phyloP scores from a whole-genome alignment of 2,797 vertebrate genomes.

The Apogon talboti region DNA sequence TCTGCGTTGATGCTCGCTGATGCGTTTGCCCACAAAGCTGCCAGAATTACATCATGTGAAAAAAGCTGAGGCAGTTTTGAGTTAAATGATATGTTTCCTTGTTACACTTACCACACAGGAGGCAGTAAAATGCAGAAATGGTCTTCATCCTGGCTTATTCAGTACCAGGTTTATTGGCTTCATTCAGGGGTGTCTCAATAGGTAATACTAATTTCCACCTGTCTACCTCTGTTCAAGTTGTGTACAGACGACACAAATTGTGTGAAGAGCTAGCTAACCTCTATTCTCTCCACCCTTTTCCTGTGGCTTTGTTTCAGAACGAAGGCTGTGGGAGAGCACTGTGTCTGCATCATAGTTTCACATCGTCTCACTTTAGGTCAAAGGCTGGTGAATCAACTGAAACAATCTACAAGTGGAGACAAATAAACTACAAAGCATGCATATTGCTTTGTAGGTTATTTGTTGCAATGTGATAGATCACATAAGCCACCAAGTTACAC shows the following conservation, averaged over 20 bases:
- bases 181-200: background rate
- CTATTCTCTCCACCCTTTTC: background rate
- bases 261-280: background rate
- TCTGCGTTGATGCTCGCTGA: background rate
- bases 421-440: no score
- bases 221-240: background rate
- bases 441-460: no score
- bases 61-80: background rate
- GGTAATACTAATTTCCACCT: background rate
- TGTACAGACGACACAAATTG: background rate
- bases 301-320: slow-evolving; percentile 33
- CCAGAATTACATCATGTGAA: background rate
- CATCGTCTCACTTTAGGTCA: no score
- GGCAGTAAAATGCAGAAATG: slow-evolving; percentile 33
- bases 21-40: slow-evolving; percentile 20
- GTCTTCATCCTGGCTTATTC: slow-evolving; percentile 48
- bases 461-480: no score
- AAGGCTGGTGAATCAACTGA: no score
- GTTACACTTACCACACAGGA: slow-evolving; percentile 56
- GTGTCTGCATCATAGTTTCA: no score
- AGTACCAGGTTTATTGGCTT: background rate
- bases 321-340: background rate
- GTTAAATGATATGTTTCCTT: background rate
- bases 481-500: no score
- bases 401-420: no score